Percentiles rank a stretch among this genome's conserved stretches.
phyloP scores from a whole-genome alignment of 1,140 invertebrate genomes.

The Papilio dardanus region DNA sequence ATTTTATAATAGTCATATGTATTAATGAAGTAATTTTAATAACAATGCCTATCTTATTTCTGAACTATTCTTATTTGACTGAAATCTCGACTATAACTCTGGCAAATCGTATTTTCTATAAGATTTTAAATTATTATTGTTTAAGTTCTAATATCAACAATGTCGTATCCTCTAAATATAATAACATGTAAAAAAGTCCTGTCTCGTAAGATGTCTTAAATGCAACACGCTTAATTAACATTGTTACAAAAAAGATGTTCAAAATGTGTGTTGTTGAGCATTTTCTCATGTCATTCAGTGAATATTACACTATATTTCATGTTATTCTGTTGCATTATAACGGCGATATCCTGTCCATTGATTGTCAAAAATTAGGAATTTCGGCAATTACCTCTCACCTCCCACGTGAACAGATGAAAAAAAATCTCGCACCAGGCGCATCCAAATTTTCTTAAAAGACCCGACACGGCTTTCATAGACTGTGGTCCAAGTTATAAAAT shows the following conservation, averaged over 20 bases:
- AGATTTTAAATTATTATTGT: too few relatives aligned
- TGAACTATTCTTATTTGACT: too few relatives aligned
- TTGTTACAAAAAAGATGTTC: background rate
- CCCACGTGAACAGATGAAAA: conserved; percentile 74
- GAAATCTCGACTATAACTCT: too few relatives aligned
- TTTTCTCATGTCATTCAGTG: conserved; percentile 40
- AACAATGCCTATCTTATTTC: too few relatives aligned
- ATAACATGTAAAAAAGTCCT: background rate
- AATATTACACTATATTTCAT: conserved; percentile 38
- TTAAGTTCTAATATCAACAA: too few relatives aligned
- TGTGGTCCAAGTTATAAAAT: conserved; percentile 44
- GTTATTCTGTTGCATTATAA: conserved; percentile 63
- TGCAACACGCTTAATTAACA: background rate
- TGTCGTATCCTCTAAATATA: too few relatives aligned
- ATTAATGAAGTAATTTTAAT: too few relatives aligned
- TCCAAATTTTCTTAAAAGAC: conserved; percentile 75
- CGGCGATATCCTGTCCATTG: conserved; percentile 80
- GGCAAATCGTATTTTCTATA: too few relatives aligned
- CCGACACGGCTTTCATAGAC: conserved; percentile 58
- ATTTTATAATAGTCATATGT: background rate
- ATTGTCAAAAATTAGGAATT: conserved; percentile 82
- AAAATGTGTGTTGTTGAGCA: conserved; percentile 16
- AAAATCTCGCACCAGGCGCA: conserved; percentile 75
- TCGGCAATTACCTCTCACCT: conserved; percentile 79
- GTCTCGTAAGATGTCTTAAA: background rate